Base-by-base conservation (phyloP, 2,113 vertebrate genomes). In the Chauna torquata region DNA sequence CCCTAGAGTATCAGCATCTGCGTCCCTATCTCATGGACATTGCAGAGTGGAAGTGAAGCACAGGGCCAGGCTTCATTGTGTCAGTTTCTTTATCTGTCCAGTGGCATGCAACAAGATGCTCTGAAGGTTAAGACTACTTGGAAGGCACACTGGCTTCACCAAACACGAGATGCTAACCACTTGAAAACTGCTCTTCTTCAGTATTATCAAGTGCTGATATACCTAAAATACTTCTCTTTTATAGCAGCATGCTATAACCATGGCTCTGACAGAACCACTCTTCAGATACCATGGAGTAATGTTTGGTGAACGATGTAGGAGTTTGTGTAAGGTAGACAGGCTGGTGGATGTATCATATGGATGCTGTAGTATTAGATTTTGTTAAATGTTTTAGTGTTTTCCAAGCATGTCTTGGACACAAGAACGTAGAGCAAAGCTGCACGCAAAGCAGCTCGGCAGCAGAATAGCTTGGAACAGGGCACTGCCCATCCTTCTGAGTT, bases 231-330 rank as follows among this genome's bases (percentile, higher is more conserved):
- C 42, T 65, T 36, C 55, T 82, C 22, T 30, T 19, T 8, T 34
- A 16, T 0, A 64, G n/a, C 22, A 24, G 8, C 0, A 9, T 36
- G 17, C n/a, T 22, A 6, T 11, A 19, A 2, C 12, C 34, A 1
- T 19, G 45, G 3, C 27, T 45, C 27, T 49, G 88, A 77, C 32
- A 47, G 59, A 55, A 40, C 23, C 32, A 0, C 28, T 79, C 23
- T 34, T 24, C 30, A 68, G 24, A 8, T 20, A 3, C 32, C 14
- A 16, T 8, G 40, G 27, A 1, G 44, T 62, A 40, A 42, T 6
- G 30, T 45, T 55, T 59, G 25, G 34, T 65, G 49, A 52, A 32
- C 4, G 16, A 42, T 9, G 30, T 7, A 18, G 44, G 59, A 57
- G 25, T 6, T 42, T n/a, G 9, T 44, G 17, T 14, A 32, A 70